These are phyloP conservation scores for Lerema accius DNA, from an alignment of 1,140 invertebrate genomes.

Conservation along the genomic window DNA sequence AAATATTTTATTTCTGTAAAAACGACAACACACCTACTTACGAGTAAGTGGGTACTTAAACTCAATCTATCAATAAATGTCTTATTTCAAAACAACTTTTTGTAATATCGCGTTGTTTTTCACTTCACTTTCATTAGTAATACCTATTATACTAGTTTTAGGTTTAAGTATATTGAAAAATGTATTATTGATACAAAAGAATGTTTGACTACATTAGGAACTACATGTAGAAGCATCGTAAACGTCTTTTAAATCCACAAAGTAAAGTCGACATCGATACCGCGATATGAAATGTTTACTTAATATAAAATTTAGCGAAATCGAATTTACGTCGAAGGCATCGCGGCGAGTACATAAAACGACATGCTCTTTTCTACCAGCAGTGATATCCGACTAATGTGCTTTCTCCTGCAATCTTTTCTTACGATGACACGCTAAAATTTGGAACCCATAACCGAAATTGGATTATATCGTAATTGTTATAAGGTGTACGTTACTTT, in stretches of 20 bases:
- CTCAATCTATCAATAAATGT: no score
- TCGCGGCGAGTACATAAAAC: slow-evolving; percentile 64
- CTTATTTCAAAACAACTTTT: no score
- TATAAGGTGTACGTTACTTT: slow-evolving; percentile 57
- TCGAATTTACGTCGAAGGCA: slow-evolving; percentile 66
- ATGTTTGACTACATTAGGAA: no score
- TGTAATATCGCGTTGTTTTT: no score
- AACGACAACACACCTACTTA: not conserved
- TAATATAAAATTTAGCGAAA: slow-evolving; percentile 74
- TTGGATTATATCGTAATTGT: slow-evolving; percentile 46
- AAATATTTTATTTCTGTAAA: not conserved
- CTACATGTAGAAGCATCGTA: slow-evolving; percentile 1
- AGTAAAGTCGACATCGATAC: slow-evolving; percentile 52
- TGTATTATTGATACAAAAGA: no score
- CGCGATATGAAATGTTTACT: slow-evolving; percentile 55
- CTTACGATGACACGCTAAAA: slow-evolving; percentile 77
- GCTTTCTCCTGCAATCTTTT: slow-evolving; percentile 80
- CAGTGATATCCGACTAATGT: slow-evolving; percentile 79
- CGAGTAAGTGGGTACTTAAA: no score
- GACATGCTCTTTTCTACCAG: slow-evolving; percentile 73
- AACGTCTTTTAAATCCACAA: slow-evolving; percentile 40
- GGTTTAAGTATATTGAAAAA: no score
- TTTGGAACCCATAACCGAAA: slow-evolving; percentile 38
- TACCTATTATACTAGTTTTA: no score
- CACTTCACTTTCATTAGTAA: no score